Evolutionary conservation across 92 coral and sea anemone genomes (phyloP).

Genomic region (Parazoanthus darwini): DNA sequence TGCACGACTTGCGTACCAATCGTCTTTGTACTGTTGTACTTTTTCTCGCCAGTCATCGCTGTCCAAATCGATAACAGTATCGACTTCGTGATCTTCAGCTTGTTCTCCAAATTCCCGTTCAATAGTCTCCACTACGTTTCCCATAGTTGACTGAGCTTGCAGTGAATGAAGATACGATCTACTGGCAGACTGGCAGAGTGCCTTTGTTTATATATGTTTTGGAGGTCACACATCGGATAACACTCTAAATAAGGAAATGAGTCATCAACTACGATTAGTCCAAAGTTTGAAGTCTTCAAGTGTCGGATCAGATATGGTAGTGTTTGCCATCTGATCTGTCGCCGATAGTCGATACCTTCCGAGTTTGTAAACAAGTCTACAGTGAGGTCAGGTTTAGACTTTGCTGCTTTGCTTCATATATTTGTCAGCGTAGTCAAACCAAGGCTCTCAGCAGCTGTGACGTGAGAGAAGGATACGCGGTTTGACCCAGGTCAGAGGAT

Average conservation of each 20-base stretch:
- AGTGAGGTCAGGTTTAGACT: too few species aligned
- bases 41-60: constrained; percentile 28
- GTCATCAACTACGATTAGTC: background rate
- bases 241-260: background rate
- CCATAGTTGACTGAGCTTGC: background rate
- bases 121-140: background rate
- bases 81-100: background rate
- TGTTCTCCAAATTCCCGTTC: background rate
- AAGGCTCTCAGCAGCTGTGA: too few species aligned
- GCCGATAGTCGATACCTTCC: too few species aligned
- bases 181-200: background rate
- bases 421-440: too few species aligned
- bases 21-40: background rate
- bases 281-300: background rate
- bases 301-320: background rate
- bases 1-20: background rate
- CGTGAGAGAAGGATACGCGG: too few species aligned
- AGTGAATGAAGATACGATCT: background rate
- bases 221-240: background rate
- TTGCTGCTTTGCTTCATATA: too few species aligned
- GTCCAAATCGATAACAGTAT: constrained; percentile 20
- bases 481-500: too few species aligned
- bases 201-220: background rate
- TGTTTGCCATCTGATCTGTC: too few species aligned
- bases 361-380: too few species aligned